Evolutionary conservation across 2,888 invertebrate species (phyloP), one percentile per base, ranked within the genome.

Genomic region (Epistrophe grossulariae): DNA sequence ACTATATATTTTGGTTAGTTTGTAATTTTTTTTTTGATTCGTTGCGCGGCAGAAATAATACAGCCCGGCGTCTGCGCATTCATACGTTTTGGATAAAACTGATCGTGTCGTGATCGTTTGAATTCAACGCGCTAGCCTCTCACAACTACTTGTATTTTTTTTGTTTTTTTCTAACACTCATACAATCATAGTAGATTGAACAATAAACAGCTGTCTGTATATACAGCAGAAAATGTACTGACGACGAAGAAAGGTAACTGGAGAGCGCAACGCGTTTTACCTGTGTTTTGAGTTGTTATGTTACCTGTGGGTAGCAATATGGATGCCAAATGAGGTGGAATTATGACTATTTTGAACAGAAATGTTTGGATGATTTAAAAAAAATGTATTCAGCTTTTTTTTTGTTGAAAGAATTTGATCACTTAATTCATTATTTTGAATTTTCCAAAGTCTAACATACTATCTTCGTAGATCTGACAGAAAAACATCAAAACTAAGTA

Each of bases 41-140:
- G 64, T 50, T 76, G 74, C 79, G 79, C 87, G 79, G 66, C 76
- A 76, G 57, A 66, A 79, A 55, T 45, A 55, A 40, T 83, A 76
- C 60, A 71, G 55, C 45, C 80, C 88, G 88, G 91, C 91, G 91
- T 91, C 91, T 91, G 91, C 91, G 91, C 92, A 91, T 90, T 90
- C 89, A 90, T 91, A 91, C 91, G 91, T 92, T 90, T 88, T 89
- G 89, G 89, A 91, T 89, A 89, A 91, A 91, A 91, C 91, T 91
- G 90, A 91, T 87, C 83, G 79, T 52, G 68, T 38, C 38, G 57
- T 48, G 59, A 72, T 72, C 59, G 59, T 72, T 79, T 79, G 74
- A 72, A 74, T 79, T 62, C 64, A 83, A 83, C 74, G 74, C 71
- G 74, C 71, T 74, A 70, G 74, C 76, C 52, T 83, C 87, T 87